These are phyloP conservation scores for Pandemis corylana DNA, from an alignment of 2,888 invertebrate species.

Conservation along the genomic window DNA sequence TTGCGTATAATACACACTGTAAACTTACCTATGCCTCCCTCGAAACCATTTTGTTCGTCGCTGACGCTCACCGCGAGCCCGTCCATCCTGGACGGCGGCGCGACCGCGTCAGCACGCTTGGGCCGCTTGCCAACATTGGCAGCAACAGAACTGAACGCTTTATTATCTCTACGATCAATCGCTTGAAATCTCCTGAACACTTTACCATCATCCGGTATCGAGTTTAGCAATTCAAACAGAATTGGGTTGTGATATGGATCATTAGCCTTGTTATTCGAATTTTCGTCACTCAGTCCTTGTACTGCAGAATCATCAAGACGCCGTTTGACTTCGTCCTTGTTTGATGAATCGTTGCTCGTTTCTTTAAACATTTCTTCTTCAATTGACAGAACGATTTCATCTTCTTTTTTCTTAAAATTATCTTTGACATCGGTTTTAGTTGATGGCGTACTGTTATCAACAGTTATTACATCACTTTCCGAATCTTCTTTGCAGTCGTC, in stretches of 20 bases:
- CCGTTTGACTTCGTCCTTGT: not conserved
- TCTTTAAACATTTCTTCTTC: not conserved
- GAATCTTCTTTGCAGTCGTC: not conserved
- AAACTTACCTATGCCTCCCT: constrained; percentile 18
- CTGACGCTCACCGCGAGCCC: not conserved
- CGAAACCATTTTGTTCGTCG: not conserved
- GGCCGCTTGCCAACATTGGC: not conserved
- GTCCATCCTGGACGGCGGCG: not conserved
- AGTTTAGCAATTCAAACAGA: not conserved
- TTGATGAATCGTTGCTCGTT: not conserved
- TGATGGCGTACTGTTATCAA: not conserved
- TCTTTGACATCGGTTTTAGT: not conserved
- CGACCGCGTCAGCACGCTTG: no score
- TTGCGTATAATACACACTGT: not conserved
- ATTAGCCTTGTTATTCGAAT: not conserved
- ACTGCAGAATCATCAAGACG: not conserved
- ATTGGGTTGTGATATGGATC: not conserved
- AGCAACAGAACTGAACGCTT: not conserved
- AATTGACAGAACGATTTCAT: not conserved
- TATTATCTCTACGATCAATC: not conserved
- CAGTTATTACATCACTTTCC: not conserved
- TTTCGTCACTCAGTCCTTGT: not conserved
- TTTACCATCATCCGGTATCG: not conserved
- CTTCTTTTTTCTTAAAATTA: not conserved
- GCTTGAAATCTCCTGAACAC: not conserved